Percentiles rank a stretch among this genome's conserved stretches.
These are phyloP conservation scores for Eupeodes latifasciatus DNA, from an alignment of 2,888 invertebrate species.

Conservation along the genomic window DNA sequence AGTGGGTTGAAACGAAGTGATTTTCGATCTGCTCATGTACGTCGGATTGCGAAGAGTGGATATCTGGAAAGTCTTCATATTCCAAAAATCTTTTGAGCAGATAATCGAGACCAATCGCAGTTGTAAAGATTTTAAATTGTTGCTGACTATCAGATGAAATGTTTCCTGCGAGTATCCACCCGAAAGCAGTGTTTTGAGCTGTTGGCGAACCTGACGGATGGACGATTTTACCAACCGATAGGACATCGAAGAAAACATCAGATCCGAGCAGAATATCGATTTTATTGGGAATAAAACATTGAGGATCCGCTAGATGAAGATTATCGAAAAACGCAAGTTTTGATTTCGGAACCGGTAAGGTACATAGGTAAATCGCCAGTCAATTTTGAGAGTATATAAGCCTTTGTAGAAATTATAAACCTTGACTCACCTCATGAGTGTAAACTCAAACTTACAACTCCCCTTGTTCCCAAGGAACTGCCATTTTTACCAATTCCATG, in stretches of 20 bases:
- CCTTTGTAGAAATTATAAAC: constrained; percentile 12
- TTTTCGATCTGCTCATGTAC: constrained; percentile 3
- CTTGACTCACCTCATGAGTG: neutral
- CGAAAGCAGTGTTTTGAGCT: constrained; percentile 34
- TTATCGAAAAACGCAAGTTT: constrained; percentile 9
- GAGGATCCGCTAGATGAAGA: constrained; percentile 32
- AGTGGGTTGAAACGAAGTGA: constrained; percentile 13
- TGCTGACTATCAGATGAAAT: constrained; percentile 1
- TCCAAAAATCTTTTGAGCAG: constrained; percentile 22
- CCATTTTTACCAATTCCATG: constrained; percentile 11
- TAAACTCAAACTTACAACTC: constrained; percentile 24
- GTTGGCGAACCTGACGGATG: constrained; percentile 24
- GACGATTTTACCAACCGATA: constrained; percentile 16
- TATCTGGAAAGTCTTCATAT: constrained; percentile 12
- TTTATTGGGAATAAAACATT: neutral
- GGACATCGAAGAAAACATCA: constrained; percentile 46
- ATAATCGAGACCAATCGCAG: constrained; percentile 3
- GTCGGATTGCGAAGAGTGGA: neutral
- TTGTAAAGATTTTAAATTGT: neutral
- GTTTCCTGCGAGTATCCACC: constrained; percentile 41
- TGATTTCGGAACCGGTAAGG: neutral
- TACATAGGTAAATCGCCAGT: constrained; percentile 35
- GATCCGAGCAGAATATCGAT: constrained; percentile 55
- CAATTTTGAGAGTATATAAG: constrained; percentile 15
- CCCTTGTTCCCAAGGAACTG: constrained; percentile 12